A percentile compares a stretch with the other conserved stretches of the same genome.
Conservation (phyloP, 2,113 vertebrate species). For the Percopsis transmontana region DNA sequence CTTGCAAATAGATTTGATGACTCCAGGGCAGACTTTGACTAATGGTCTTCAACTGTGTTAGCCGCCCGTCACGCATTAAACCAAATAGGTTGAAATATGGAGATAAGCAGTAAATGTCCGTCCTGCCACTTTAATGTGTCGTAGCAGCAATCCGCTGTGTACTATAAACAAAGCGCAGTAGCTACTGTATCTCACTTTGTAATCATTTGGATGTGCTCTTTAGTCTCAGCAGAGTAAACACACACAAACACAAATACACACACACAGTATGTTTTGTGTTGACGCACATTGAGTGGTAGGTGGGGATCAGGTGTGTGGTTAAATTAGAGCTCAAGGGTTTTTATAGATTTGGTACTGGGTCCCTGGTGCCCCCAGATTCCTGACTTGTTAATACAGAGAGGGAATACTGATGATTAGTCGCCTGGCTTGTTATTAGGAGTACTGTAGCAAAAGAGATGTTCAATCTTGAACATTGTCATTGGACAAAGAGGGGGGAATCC, state of each 20-base stretch:
- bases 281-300: conserved; percentile 19
- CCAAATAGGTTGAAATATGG: conserved; percentile 7
- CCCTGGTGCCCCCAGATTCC: conserved; percentile 42
- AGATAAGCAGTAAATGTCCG: conserved; percentile 6
- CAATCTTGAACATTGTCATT: conserved; percentile 76
- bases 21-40: conserved; percentile 31
- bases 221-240: conserved; percentile 8
- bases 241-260: too few species aligned
- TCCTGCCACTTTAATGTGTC: not conserved
- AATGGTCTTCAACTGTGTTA: conserved; percentile 18
- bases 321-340: conserved; percentile 54
- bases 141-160: conserved; percentile 7
- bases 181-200: not conserved
- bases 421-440: conserved; percentile 46
- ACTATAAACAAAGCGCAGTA: not conserved
- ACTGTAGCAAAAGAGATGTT: conserved; percentile 46
- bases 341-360: conserved; percentile 48
- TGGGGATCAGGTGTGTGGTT: conserved; percentile 20
- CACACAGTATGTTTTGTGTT: conserved; percentile 8
- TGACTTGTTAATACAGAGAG: conserved; percentile 63
- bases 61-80: not conserved
- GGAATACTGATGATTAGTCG: conserved; percentile 67
- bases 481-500: conserved; percentile 35
- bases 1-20: conserved; percentile 34
- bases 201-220: conserved; percentile 12